Percentiles rank a stretch among this genome's conserved stretches.
Evolutionary conservation across 2,888 invertebrate species (phyloP).

Genomic region (Barypeithes pellucidus): DNA sequence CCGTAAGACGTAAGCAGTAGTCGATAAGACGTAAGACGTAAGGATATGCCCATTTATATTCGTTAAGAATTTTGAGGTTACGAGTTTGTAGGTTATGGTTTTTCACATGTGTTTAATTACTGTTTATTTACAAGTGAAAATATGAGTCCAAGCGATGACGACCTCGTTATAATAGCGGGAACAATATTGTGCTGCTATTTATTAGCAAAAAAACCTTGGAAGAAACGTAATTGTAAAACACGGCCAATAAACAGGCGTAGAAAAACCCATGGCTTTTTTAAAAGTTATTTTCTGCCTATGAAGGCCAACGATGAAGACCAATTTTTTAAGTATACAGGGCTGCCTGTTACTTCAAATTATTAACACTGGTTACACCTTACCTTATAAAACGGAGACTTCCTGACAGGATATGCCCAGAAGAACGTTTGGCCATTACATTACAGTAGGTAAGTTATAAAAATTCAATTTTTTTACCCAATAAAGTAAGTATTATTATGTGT

Average conservation of each 20-base stretch:
- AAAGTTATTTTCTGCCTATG: neutral
- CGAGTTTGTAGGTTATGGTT: no score
- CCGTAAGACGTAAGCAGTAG: no score
- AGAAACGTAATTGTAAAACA: neutral
- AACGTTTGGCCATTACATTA: neutral
- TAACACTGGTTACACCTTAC: neutral
- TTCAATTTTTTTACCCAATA: no score
- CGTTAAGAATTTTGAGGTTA: no score
- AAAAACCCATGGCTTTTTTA: neutral
- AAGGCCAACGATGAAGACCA: neutral
- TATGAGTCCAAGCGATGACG: neutral
- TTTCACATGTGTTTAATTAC: no score
- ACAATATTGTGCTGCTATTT: conserved; percentile 2
- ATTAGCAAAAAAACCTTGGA: neutral
- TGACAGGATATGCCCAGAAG: neutral
- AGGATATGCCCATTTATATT: no score
- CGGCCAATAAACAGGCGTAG: neutral
- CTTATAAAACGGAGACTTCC: neutral
- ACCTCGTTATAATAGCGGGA: neutral
- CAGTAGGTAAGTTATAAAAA: neutral
- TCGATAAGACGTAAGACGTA: no score
- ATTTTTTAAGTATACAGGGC: conserved; percentile 4
- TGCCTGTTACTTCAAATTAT: neutral
- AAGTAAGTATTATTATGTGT: no score
- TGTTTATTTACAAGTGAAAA: no score